phyloP scores from a whole-genome alignment of 2,113 vertebrate species.

The Forbesichthys agassizii region DNA sequence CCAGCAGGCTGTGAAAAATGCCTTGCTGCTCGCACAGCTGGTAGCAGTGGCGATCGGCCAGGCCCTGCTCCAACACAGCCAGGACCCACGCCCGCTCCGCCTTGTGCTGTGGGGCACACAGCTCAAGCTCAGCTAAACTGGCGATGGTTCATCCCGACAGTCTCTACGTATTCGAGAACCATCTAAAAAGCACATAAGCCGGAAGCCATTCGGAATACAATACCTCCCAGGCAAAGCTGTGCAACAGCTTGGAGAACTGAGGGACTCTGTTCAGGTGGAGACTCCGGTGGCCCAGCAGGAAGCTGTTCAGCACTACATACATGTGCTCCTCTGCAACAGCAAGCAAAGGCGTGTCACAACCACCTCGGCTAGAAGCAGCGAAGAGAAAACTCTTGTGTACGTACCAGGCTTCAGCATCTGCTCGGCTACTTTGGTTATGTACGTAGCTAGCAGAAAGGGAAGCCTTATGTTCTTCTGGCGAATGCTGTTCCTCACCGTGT shows the following conservation, averaged over 20 bases:
- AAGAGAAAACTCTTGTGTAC: conserved; percentile 26
- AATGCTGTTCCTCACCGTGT: conserved; percentile 87
- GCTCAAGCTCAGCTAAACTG: neutral
- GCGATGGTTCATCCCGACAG: neutral
- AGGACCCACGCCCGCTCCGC: conserved; percentile 87
- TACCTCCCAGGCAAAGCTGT: conserved; percentile 90
- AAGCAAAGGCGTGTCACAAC: neutral
- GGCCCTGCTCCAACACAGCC: conserved; percentile 81
- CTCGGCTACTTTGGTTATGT: conserved; percentile 82
- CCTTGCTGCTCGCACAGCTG: conserved; percentile 84
- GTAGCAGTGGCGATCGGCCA: conserved; percentile 84
- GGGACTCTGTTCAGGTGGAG: conserved; percentile 89
- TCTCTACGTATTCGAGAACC: no score
- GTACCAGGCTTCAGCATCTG: conserved; percentile 91
- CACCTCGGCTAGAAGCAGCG: conserved; percentile 2
- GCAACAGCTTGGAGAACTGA: conserved; percentile 93
- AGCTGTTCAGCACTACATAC: conserved; percentile 87
- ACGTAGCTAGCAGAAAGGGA: conserved; percentile 82
- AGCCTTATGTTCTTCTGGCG: conserved; percentile 80
- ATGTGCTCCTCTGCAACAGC: conserved; percentile 88
- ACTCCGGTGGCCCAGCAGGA: conserved; percentile 87
- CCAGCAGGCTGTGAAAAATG: conserved; percentile 84
- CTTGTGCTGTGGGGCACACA: conserved; percentile 76
- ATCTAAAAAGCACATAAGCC: no score
- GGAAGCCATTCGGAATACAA: neutral